Evolutionary conservation across 2,797 vertebrate genomes (phyloP).

Genomic region (Tachyglossus aculeatus): DNA sequence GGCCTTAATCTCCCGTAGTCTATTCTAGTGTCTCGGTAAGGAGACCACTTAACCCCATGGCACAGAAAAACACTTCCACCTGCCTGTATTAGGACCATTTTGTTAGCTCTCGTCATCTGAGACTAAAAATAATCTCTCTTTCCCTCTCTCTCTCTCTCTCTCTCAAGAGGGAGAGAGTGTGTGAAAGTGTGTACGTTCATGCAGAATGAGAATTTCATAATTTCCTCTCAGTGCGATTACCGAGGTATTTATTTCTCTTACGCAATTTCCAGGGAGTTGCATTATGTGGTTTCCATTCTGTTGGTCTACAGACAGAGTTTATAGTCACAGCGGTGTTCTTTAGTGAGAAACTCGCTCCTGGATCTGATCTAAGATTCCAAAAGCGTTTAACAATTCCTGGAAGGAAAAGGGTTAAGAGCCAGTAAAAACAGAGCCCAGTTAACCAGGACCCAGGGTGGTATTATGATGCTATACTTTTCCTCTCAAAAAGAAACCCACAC

Average conservation of each 20-base stretch:
- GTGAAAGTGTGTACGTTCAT: constrained; percentile 29
- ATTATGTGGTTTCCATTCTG: constrained; percentile 48
- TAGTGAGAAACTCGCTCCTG: constrained; percentile 63
- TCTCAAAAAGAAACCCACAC: constrained; percentile 27
- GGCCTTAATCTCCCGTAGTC: too few relatives aligned
- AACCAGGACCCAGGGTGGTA: constrained; percentile 52
- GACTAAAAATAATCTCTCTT: too few relatives aligned
- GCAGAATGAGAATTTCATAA: constrained; percentile 38
- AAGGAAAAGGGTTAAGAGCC: constrained; percentile 83
- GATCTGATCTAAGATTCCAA: constrained; percentile 53
- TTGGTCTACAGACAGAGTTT: constrained; percentile 25
- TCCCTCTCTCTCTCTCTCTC: neutral
- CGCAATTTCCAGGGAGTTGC: constrained; percentile 62
- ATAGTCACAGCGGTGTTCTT: constrained; percentile 35
- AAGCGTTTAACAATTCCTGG: constrained; percentile 76
- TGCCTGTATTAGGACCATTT: too few relatives aligned
- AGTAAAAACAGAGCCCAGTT: constrained; percentile 67
- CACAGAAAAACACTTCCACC: too few relatives aligned
- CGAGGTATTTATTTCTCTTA: constrained; percentile 59
- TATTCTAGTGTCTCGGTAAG: too few relatives aligned
- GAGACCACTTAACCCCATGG: too few relatives aligned
- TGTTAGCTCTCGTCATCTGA: too few relatives aligned
- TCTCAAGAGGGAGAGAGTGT: neutral
- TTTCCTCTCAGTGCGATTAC: constrained; percentile 53
- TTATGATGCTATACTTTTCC: constrained; percentile 65